Percentiles rank a stretch among this genome's conserved stretches.
Evolutionary conservation across 2,113 vertebrate genomes (phyloP).

Genomic region (Pipa parva): DNA sequence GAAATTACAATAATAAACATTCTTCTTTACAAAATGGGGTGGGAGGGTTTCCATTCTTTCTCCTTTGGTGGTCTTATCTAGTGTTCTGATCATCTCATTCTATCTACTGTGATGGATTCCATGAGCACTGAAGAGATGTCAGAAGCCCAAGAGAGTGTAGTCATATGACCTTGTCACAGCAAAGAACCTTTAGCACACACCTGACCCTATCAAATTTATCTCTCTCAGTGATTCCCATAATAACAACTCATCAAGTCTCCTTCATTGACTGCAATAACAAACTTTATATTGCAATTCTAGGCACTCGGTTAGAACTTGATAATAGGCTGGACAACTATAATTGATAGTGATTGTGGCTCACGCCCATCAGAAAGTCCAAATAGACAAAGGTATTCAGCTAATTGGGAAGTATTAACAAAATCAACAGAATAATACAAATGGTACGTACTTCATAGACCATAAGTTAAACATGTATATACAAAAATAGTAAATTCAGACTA

Average conservation of each 20-base stretch:
- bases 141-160: background rate
- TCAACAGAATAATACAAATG: no score
- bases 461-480: no score
- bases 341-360: background rate
- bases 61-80: conserved; percentile 29
- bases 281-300: conserved; percentile 3
- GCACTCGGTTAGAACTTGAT: background rate
- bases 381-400: no score
- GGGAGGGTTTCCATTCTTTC: background rate
- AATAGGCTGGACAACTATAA: background rate
- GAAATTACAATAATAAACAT: no score
- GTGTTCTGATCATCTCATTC: conserved; percentile 27
- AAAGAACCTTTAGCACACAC: conserved; percentile 5
- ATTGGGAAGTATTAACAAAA: no score
- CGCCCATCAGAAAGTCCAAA: background rate
- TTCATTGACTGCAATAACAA: conserved; percentile 16
- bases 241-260: conserved; percentile 10
- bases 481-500: no score
- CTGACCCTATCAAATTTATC: conserved; percentile 9
- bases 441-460: no score
- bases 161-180: conserved; percentile 14
- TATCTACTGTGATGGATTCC: conserved; percentile 3
- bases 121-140: conserved; percentile 9
- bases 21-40: no score
- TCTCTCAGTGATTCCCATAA: background rate